These are phyloP conservation scores for Sebastes dallii DNA, from an alignment of 2,797 vertebrate species.

Conservation along the genomic window DNA sequence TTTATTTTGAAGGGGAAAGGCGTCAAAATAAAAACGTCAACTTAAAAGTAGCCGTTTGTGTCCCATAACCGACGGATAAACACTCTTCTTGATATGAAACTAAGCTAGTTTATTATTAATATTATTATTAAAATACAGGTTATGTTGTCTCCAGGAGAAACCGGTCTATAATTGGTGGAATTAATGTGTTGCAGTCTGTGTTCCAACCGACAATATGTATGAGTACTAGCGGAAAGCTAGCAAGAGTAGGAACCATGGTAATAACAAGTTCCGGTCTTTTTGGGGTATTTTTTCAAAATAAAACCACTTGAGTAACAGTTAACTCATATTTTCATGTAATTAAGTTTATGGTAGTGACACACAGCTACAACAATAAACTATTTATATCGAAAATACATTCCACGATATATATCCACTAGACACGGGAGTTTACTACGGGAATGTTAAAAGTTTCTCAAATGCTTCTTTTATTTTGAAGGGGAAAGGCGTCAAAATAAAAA, in stretches of 20 bases:
- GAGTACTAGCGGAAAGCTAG: no score
- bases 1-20: slow-evolving; percentile 24
- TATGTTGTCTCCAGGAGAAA: not conserved
- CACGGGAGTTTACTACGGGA: rapidly evolving
- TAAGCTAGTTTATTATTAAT: not conserved
- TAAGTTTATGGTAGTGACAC: not conserved
- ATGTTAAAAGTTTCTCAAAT: not conserved
- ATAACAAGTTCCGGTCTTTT: not conserved
- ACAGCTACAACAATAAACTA: not conserved
- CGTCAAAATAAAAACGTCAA: not conserved
- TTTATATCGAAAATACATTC: rapidly evolving
- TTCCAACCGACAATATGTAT: slow-evolving; percentile 1
- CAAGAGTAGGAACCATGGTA: not conserved
- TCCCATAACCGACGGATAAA: no score
- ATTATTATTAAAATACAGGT: no score
- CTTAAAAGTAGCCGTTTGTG: rapidly evolving
- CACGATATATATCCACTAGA: no score
- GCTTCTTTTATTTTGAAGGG: slow-evolving; percentile 22
- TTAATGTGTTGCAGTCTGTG: not conserved
- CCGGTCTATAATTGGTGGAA: slow-evolving; percentile 22
- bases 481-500: not conserved
- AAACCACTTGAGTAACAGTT: not conserved
- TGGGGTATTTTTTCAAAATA: slow-evolving; percentile 8
- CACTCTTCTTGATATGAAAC: not conserved
- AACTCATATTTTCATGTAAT: not conserved